These are phyloP conservation scores for Stenichneumon culpator DNA, from an alignment of 2,888 invertebrate species.

Conservation along the genomic window DNA sequence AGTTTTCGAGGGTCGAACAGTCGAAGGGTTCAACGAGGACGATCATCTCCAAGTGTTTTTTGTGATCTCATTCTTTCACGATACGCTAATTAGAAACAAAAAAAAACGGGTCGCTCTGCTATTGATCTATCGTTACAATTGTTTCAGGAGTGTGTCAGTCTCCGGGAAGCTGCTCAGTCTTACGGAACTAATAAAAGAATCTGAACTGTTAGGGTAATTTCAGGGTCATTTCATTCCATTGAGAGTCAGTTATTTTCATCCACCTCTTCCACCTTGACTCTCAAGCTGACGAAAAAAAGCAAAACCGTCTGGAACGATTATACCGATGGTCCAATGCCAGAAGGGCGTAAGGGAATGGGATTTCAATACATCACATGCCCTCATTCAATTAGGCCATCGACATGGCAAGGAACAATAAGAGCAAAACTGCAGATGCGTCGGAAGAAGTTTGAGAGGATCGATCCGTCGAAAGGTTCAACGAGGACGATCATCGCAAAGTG, in stretches of 20 bases:
- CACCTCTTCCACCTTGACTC: not conserved
- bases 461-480: conserved; percentile 9
- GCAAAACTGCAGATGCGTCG: not conserved
- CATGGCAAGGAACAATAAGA: not conserved
- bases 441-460: not conserved
- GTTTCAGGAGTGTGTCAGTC: conserved; percentile 69
- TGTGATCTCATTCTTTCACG: no score
- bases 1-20: not conserved
- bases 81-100: no score
- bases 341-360: no score
- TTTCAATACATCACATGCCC: no score
- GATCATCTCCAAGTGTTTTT: conserved; percentile 49
- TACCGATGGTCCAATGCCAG: not conserved
- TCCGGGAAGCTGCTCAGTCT: conserved; percentile 56
- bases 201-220: conserved; percentile 29
- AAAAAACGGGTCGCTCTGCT: conserved; percentile 33
- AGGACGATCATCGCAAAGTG: conserved; percentile 51
- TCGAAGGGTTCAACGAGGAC: conserved; percentile 5
- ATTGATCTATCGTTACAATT: conserved; percentile 76
- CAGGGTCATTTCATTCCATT: not conserved
- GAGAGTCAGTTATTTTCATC: not conserved
- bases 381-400: not conserved
- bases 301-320: not conserved
- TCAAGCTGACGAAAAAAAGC: not conserved
- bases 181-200: conserved; percentile 69